A percentile compares a stretch with the other conserved stretches of the same genome.
phyloP scores from a whole-genome alignment of 2,888 invertebrate genomes.

The Noctua comes region DNA sequence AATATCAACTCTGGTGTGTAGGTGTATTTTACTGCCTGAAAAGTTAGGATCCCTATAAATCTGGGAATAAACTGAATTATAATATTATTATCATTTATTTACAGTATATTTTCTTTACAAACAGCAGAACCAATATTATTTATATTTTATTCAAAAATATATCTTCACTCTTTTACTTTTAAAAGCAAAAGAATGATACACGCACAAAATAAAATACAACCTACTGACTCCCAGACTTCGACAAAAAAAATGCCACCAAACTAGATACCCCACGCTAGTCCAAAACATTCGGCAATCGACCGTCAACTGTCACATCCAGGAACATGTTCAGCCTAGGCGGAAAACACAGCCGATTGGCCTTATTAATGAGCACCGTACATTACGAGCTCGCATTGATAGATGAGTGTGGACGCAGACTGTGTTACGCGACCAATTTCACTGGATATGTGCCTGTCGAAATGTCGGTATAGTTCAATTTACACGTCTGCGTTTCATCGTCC shows the following conservation, averaged over 20 bases:
- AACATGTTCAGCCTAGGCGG: conserved; percentile 41
- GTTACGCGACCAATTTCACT: conserved; percentile 27
- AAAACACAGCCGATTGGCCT: conserved; percentile 63
- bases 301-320: conserved; percentile 60
- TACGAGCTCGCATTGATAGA: conserved; percentile 56
- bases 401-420: conserved; percentile 47
- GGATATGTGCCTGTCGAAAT: conserved; percentile 26
- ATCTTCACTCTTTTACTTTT: too few relatives aligned
- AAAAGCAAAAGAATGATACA: too few relatives aligned
- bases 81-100: too few relatives aligned
- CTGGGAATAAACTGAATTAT: too few relatives aligned
- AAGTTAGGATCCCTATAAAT: too few relatives aligned
- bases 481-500: neutral
- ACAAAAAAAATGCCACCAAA: neutral
- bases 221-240: neutral
- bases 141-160: too few relatives aligned
- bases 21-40: too few relatives aligned
- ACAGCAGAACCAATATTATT: too few relatives aligned
- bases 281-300: conserved; percentile 30
- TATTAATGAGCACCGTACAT: conserved; percentile 68
- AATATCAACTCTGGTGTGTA: too few relatives aligned
- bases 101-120: too few relatives aligned
- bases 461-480: conserved; percentile 14
- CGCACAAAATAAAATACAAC: too few relatives aligned
- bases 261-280: conserved; percentile 25